Percentiles rank a stretch among this genome's conserved stretches.
Evolutionary conservation across 2,113 vertebrate species (phyloP).

Genomic region (Noctilio leporinus): DNA sequence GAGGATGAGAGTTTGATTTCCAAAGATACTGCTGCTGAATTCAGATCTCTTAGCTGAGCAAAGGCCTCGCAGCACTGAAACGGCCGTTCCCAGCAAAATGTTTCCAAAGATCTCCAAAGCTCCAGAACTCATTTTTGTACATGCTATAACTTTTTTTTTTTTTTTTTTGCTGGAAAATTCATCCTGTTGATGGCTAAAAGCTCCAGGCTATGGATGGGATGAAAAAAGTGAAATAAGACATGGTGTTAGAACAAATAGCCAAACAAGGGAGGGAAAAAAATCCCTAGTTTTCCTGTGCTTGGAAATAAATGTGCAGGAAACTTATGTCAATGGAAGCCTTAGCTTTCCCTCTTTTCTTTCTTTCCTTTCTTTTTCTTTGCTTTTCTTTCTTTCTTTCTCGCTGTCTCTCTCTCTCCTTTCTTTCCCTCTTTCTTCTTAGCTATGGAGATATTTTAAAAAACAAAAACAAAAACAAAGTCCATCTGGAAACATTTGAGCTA

Average conservation of each 20-base stretch:
- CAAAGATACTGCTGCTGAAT: not conserved
- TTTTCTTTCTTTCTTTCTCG: accelerated
- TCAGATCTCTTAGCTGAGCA: not conserved
- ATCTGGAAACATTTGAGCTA: constrained; percentile 42
- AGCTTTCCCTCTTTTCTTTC: not conserved
- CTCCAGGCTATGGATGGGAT: not conserved
- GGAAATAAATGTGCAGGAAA: not conserved
- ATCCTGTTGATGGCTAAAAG: not conserved
- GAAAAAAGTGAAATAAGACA: not conserved
- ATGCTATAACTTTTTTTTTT: not conserved
- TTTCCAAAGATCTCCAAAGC: not conserved
- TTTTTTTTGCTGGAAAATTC: not conserved
- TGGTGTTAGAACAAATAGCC: not conserved
- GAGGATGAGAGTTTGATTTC: not conserved
- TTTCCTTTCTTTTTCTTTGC: no score
- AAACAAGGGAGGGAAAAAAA: not conserved
- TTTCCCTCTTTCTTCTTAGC: not conserved
- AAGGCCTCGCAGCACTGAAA: not conserved
- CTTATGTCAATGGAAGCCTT: not conserved
- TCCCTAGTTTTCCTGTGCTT: not conserved
- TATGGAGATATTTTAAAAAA: constrained; percentile 35
- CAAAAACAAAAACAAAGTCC: constrained; percentile 11
- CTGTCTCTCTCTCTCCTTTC: not conserved
- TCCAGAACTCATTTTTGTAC: not conserved
- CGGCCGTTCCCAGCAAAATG: not conserved